Evolutionary conservation across 2,113 vertebrate species (phyloP).

Genomic region (Chroicocephalus ridibundus): DNA sequence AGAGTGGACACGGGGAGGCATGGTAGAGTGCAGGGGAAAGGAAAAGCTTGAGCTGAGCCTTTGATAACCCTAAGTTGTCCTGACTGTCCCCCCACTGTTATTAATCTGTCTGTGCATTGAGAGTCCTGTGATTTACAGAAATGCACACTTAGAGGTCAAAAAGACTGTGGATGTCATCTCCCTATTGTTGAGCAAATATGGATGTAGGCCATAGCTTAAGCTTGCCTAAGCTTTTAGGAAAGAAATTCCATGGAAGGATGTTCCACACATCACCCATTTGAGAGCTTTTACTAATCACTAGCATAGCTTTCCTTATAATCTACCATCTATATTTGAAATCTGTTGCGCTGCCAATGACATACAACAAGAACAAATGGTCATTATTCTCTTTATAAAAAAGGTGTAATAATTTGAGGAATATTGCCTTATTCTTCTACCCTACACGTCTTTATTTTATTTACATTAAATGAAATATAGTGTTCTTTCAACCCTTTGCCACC

Average conservation of each 20-base stretch:
- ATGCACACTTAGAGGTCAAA: neutral
- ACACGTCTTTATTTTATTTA: neutral
- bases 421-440: neutral
- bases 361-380: neutral
- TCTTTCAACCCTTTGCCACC: neutral
- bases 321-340: neutral
- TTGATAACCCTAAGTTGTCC: neutral
- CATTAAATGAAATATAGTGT: neutral
- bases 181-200: neutral
- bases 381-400: neutral
- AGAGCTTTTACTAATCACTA: neutral
- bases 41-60: neutral
- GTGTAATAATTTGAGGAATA: neutral
- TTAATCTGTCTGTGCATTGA: neutral
- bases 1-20: neutral
- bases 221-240: neutral
- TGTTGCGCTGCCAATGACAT: neutral
- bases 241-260: neutral
- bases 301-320: neutral
- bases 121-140: neutral
- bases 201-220: neutral
- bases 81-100: fast-evolving
- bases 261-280: neutral
- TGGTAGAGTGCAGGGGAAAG: no score
- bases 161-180: neutral